Evolutionary conservation across 2,888 invertebrate species (phyloP).

Genomic region (Frankliniella fusca): DNA sequence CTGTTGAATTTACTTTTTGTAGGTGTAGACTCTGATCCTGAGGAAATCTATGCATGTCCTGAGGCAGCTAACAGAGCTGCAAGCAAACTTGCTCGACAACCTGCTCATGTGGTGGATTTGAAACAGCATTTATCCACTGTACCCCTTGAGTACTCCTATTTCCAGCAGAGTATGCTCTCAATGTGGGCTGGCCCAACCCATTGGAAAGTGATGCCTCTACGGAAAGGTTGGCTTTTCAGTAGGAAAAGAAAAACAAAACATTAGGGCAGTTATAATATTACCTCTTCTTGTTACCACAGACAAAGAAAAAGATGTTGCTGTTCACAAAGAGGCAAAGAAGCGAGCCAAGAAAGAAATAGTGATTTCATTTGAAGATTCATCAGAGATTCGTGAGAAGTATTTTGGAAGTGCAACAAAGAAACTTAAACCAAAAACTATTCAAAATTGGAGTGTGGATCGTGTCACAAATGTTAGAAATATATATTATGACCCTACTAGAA

Average conservation of each 20-base stretch:
- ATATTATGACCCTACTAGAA: constrained; percentile 38
- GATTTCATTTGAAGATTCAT: constrained; percentile 36
- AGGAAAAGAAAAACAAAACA: neutral
- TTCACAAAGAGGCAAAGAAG: neutral
- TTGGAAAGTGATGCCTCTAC: constrained; percentile 62
- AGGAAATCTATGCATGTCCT: neutral
- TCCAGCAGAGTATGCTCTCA: constrained; percentile 50
- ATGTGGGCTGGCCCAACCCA: constrained; percentile 80
- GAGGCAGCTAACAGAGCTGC: constrained; percentile 40
- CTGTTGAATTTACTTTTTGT: too few species aligned
- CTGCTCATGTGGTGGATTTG: constrained; percentile 54
- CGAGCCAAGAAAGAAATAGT: constrained; percentile 38
- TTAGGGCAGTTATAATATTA: neutral
- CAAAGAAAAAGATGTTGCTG: constrained; percentile 11
- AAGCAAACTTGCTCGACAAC: constrained; percentile 46
- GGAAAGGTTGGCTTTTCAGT: neutral
- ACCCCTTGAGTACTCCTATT: constrained; percentile 68
- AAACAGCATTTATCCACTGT: constrained; percentile 52
- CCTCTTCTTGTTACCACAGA: neutral
- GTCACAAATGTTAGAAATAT: constrained; percentile 40
- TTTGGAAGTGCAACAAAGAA: constrained; percentile 33
- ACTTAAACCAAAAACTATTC: constrained; percentile 39
- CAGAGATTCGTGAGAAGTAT: neutral
- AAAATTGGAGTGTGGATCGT: constrained; percentile 41
- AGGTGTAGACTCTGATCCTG: neutral